Evolutionary conservation across 2,888 invertebrate genomes (phyloP), one percentile per base, ranked within the genome.

Genomic region (Agrochola lychnidis): DNA sequence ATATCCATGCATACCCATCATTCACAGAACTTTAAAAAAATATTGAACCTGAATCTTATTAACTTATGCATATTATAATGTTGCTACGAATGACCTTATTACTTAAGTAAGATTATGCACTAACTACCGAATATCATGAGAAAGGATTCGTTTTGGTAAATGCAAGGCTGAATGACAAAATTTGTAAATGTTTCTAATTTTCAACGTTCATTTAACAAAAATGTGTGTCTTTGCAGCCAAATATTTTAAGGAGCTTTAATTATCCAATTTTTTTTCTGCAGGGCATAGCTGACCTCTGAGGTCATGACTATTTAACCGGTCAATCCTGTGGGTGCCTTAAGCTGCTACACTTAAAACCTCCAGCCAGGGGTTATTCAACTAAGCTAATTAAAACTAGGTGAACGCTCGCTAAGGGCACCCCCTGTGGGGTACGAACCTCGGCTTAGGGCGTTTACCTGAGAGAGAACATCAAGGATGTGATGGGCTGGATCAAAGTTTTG

Each of bases 151-250:
- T 80, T 77, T 70, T 40, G 19, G n/a, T 77, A 36, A 57, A 73
- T 73, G 53, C 67, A 77, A 81, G 69, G 72, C 56, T 73, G 36
- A 53, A 79, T 69, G 36, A 51, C 40, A 45, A n/a, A 66, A 74
- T 74, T 51, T 66, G 56, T 40, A 25, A 61, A 78, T 62, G 12
- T 48, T 61, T 59, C 12, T 62, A 69, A 69, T 74, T 64, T 71
- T 64, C 19, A 30, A 68, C 16, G 14, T 71, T 70, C 4, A 25
- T 56, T 53, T 36, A 36, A 40, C 25, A 64, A 64, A 70, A 64
- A 56, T 68, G 48, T 68, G 64, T 36, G 14, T 42, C 12, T 66
- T 30, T 53, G 70, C 59, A 63, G 48, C 36, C 56, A 56, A 73
- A 71, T 6, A 53, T 69, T 71, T 61, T 48, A 36, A 73, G 51